Evolutionary conservation across 1,140 invertebrate species (phyloP).

Genomic region (silkworm (Bombyx mori)): DNA sequence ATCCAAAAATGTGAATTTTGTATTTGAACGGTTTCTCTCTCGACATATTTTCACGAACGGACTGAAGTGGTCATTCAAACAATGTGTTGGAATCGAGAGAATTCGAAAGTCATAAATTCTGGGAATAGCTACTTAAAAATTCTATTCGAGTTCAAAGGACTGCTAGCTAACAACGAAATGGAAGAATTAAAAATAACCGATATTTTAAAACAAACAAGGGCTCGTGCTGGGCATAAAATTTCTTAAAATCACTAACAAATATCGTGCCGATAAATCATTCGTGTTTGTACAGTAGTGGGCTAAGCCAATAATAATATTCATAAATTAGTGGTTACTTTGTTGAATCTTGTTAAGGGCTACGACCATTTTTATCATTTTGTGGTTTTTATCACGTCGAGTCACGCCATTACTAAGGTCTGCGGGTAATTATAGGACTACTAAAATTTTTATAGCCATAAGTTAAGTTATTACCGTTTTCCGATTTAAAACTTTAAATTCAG

Average conservation of each 20-base stretch:
- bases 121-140: no score
- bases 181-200: no score
- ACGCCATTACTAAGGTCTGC: slow-evolving; percentile 14
- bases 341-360: slow-evolving; percentile 17
- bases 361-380: slow-evolving; percentile 16
- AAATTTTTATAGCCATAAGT: slow-evolving; percentile 13
- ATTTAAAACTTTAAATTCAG: slow-evolving; percentile 12
- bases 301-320: slow-evolving; percentile 10
- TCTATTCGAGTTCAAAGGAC: no score
- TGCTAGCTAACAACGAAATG: no score
- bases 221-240: neutral
- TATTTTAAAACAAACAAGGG: no score
- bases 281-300: slow-evolving; percentile 13
- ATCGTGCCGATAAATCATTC: slow-evolving; percentile 15
- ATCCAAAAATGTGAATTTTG: no score
- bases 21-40: no score
- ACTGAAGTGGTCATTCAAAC: no score
- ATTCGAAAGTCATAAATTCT: no score
- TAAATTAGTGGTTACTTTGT: slow-evolving; percentile 17
- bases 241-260: slow-evolving; percentile 1
- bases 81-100: no score
- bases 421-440: slow-evolving; percentile 10
- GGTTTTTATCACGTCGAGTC: slow-evolving; percentile 18
- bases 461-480: slow-evolving; percentile 14
- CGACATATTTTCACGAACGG: no score